These are phyloP conservation scores for Chlamydotis undulata DNA, from an alignment of 2,113 vertebrate genomes.

Conservation along the genomic window DNA sequence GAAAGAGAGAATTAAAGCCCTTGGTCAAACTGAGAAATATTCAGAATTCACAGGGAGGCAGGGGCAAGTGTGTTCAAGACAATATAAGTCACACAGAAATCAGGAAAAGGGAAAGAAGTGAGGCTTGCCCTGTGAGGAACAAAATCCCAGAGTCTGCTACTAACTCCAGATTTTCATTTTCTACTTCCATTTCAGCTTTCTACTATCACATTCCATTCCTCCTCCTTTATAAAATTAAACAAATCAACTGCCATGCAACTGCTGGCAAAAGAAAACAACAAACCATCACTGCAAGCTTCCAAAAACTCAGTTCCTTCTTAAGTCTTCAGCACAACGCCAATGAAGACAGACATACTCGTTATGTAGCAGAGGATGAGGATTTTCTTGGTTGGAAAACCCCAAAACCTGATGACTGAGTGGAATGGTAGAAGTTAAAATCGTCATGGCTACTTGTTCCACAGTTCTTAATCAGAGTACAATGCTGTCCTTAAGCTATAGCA, in stretches of 20 bases:
- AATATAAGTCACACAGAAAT: not conserved
- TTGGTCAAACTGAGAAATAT: not conserved
- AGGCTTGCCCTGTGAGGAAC: not conserved
- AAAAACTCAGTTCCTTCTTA: not conserved
- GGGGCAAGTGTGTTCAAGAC: not conserved
- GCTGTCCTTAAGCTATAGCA: not conserved
- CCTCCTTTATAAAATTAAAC: not conserved
- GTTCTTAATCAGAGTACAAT: not conserved
- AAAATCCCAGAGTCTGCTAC: not conserved
- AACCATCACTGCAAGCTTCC: not conserved
- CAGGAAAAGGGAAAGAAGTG: not conserved
- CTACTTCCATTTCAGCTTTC: not conserved
- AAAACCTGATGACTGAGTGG: not conserved
- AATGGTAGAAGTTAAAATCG: not conserved
- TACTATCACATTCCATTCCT: not conserved
- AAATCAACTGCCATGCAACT: not conserved
- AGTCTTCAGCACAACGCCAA: not conserved
- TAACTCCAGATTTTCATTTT: not conserved
- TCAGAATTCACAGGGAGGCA: not conserved
- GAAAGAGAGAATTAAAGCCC: not conserved
- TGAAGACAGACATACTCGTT: accelerated
- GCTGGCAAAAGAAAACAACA: not conserved
- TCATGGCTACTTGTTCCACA: not conserved
- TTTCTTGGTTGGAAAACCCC: not conserved
- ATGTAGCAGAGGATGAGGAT: not conserved